Evolutionary conservation across 2,888 invertebrate species (phyloP).

Genomic region (Anthophora plumipes): DNA sequence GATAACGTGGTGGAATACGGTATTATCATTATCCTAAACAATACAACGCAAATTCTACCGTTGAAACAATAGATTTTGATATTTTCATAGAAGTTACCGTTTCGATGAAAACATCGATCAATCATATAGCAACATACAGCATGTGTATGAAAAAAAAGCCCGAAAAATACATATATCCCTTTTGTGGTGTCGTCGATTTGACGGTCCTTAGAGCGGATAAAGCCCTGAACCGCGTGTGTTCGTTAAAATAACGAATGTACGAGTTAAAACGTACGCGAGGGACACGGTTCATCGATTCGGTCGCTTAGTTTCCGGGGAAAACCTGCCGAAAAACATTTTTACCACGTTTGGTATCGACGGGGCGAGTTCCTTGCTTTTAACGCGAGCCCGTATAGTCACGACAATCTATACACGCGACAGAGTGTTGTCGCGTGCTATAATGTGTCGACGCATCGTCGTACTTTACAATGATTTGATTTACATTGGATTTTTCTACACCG

Average conservation of each 20-base stretch:
- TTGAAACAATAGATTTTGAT: not conserved
- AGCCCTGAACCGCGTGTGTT: slow-evolving; percentile 5
- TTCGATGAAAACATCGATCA: not conserved
- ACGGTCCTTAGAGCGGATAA: slow-evolving; percentile 28
- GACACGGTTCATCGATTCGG: slow-evolving; percentile 25
- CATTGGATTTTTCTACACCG: slow-evolving; percentile 64
- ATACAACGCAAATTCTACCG: not conserved
- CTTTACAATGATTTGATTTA: slow-evolving; percentile 72
- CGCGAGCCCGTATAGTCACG: slow-evolving; percentile 37
- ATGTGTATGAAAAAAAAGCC: not conserved
- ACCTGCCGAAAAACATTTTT: slow-evolving; percentile 33
- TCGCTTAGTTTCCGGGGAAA: slow-evolving; percentile 26
- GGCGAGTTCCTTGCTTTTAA: slow-evolving; percentile 49
- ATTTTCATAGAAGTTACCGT: not conserved
- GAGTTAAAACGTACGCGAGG: slow-evolving; percentile 24
- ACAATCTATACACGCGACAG: slow-evolving; percentile 39
- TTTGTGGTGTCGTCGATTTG: slow-evolving; percentile 7
- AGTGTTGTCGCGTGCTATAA: slow-evolving; percentile 43
- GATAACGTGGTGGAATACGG: not conserved
- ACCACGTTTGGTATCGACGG: slow-evolving; percentile 8
- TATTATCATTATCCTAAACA: not conserved
- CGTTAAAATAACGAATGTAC: slow-evolving; percentile 50
- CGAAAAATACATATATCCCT: not conserved
- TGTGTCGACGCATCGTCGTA: slow-evolving; percentile 60
- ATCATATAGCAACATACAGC: not conserved